Evolutionary conservation across 2,888 invertebrate genomes (phyloP).

Genomic region (Alentia gelatinosa): DNA sequence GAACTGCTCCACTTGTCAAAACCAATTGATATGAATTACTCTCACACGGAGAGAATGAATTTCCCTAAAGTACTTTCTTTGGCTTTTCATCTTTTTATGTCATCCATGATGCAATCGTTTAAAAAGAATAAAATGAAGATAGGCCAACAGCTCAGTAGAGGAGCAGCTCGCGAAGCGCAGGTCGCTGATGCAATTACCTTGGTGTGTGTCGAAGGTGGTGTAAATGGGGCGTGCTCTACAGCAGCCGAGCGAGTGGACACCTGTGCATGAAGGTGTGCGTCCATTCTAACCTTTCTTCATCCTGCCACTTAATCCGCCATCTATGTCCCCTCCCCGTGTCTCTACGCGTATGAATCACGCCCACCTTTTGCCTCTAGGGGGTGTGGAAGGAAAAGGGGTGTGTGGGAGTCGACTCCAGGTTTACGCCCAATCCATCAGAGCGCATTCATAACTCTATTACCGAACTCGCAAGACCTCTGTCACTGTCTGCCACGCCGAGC

Average conservation of each 20-base stretch:
- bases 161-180: too few species aligned
- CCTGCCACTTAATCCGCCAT: background rate
- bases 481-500: background rate
- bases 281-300: conserved; percentile 22
- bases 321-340: background rate
- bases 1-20: background rate
- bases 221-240: too few species aligned
- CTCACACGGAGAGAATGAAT: background rate
- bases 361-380: background rate
- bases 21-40: conserved; percentile 21
- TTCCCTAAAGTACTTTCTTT: background rate
- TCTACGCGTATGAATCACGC: background rate
- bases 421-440: background rate
- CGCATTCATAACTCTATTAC: conserved; percentile 13
- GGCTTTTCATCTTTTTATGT: background rate
- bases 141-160: too few species aligned
- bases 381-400: background rate
- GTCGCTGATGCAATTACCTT: too few species aligned
- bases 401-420: background rate
- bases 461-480: background rate
- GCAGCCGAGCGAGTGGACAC: too few species aligned
- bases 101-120: too few species aligned
- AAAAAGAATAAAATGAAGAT: too few species aligned
- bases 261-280: background rate
- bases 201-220: too few species aligned